Evolutionary conservation across 2,797 vertebrate species (phyloP).

Genomic region (Eupleurogrammus muticus): DNA sequence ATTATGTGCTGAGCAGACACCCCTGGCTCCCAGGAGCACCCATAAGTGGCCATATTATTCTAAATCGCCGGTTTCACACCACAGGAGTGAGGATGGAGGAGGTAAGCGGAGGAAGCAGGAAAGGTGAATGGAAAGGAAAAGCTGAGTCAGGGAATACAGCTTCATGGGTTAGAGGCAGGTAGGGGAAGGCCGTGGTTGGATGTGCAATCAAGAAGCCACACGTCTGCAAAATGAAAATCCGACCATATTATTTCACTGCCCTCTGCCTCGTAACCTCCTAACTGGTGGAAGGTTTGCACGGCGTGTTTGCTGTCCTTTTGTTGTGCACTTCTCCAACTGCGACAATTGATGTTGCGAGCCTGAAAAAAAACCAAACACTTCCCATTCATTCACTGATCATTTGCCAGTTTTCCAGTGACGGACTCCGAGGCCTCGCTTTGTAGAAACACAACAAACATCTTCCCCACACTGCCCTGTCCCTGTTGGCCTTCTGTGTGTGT

Average conservation of each 20-base stretch:
- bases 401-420: slow-evolving; percentile 41
- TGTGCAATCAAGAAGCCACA: slow-evolving; percentile 50
- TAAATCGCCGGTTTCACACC: slow-evolving; percentile 80
- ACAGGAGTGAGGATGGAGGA: slow-evolving; percentile 64
- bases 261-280: slow-evolving; percentile 41
- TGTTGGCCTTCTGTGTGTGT: slow-evolving; percentile 48
- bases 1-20: slow-evolving; percentile 85
- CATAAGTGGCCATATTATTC: slow-evolving; percentile 83
- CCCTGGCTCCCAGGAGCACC: slow-evolving; percentile 79
- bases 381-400: slow-evolving; percentile 55
- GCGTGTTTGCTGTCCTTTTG: slow-evolving; percentile 36
- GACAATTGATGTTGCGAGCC: slow-evolving; percentile 23
- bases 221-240: slow-evolving; percentile 6
- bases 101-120: slow-evolving; percentile 42
- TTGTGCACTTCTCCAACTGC: slow-evolving; percentile 10
- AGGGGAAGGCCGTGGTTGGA: slow-evolving; percentile 30
- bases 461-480: slow-evolving; percentile 63
- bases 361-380: slow-evolving; percentile 16
- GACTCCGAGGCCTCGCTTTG: slow-evolving; percentile 52
- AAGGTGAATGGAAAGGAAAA: slow-evolving; percentile 51
- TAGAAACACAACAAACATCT: slow-evolving; percentile 67
- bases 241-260: slow-evolving; percentile 33
- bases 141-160: slow-evolving; percentile 62
- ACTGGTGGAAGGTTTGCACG: slow-evolving; percentile 32
- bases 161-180: slow-evolving; percentile 28